These are phyloP conservation scores for Pollenia griseotomentosa DNA, from an alignment of 2,888 invertebrate genomes.

Conservation along the genomic window DNA sequence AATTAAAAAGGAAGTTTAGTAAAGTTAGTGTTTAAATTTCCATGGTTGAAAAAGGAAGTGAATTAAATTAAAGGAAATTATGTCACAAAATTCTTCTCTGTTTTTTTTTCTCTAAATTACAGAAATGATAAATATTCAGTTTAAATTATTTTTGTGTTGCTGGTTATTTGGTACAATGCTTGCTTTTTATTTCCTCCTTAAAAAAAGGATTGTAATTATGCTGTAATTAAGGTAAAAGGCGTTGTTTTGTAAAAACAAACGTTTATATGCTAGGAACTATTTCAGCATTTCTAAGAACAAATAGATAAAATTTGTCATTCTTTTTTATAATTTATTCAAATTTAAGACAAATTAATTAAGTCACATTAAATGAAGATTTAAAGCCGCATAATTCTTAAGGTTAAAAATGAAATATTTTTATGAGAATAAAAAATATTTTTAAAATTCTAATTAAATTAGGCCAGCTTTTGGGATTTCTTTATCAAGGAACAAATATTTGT, in stretches of 20 bases:
- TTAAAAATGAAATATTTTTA: too few species aligned
- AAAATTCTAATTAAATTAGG: too few species aligned
- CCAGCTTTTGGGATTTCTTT: too few species aligned
- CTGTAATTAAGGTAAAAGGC: constrained; percentile 52
- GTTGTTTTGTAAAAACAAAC: neutral
- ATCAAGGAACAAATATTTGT: too few species aligned
- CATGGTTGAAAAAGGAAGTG: constrained; percentile 64
- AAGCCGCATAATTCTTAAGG: too few species aligned
- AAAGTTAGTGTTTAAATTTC: constrained; percentile 63
- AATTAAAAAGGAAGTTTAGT: constrained; percentile 64
- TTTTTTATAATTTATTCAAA: neutral
- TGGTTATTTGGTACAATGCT: constrained; percentile 28
- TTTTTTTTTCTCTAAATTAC: neutral
- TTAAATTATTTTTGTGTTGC: constrained; percentile 1
- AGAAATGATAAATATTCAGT: constrained; percentile 49
- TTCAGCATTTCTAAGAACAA: too few species aligned
- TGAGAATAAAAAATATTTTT: too few species aligned
- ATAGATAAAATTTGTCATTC: neutral
- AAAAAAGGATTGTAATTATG: constrained; percentile 30
- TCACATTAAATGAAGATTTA: constrained; percentile 19
- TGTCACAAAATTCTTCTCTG: constrained; percentile 53
- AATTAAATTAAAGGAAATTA: constrained; percentile 73
- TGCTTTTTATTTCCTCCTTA: neutral
- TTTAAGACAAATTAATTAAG: neutral
- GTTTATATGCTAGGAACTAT: too few species aligned